phyloP scores from a whole-genome alignment of 30 jellyfish, hydroid and myxozoan genomes.

The Sanderia malayensis region DNA sequence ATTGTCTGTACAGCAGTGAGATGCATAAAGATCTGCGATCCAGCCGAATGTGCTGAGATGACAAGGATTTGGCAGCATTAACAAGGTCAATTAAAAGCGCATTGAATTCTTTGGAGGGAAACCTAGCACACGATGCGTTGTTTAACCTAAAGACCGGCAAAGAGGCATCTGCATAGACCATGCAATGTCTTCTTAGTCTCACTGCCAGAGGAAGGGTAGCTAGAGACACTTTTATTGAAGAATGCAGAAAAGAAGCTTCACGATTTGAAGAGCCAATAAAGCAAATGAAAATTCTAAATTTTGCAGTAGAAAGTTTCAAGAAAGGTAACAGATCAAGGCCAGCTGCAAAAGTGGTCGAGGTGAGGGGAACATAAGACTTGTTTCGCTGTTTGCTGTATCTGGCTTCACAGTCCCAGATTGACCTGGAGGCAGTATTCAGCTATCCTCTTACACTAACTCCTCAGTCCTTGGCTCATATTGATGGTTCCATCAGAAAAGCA shows the following conservation, averaged over 20 bases:
- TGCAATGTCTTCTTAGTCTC: slow-evolving; percentile 1
- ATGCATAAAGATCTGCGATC: slow-evolving; percentile 21
- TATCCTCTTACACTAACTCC: slow-evolving; percentile 17
- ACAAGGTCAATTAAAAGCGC: slow-evolving; percentile 25
- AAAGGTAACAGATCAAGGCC: slow-evolving; percentile 18
- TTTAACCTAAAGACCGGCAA: background rate
- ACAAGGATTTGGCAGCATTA: slow-evolving; percentile 14
- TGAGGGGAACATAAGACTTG: slow-evolving; percentile 23
- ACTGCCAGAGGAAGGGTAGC: slow-evolving; percentile 1
- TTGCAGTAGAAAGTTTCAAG: slow-evolving; percentile 10
- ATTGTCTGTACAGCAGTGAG: slow-evolving; percentile 3
- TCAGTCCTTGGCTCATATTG: slow-evolving; percentile 18
- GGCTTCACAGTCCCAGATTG: slow-evolving; percentile 20
- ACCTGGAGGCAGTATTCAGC: slow-evolving; percentile 28
- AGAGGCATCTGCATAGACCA: background rate
- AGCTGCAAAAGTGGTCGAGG: slow-evolving; percentile 35
- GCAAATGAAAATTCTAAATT: slow-evolving; percentile 23
- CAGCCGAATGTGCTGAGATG: slow-evolving; percentile 1
- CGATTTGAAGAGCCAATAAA: slow-evolving; percentile 23
- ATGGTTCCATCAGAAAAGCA: slow-evolving; percentile 17
- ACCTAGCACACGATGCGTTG: background rate
- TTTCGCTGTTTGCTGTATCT: slow-evolving; percentile 18
- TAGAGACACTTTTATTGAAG: background rate
- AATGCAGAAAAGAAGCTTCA: slow-evolving; percentile 9
- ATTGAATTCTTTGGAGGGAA: slow-evolving; percentile 13